These are phyloP conservation scores for Orthonychiurus folsomi DNA, from an alignment of 2,888 invertebrate species.

Conservation along the genomic window DNA sequence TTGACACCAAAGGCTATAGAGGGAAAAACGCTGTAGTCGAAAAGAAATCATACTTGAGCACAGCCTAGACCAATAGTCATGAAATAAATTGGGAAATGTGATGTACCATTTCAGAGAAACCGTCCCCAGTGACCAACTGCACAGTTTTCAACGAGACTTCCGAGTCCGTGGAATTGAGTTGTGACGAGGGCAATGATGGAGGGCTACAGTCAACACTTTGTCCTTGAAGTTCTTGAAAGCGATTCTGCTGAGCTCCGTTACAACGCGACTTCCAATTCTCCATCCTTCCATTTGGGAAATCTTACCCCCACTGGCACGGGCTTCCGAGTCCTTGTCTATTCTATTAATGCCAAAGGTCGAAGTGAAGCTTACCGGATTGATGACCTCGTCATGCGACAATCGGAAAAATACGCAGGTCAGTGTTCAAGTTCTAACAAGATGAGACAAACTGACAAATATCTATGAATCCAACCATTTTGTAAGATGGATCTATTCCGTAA, in stretches of 20 bases:
- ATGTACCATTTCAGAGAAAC: constrained; percentile 60
- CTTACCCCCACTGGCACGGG: constrained; percentile 38
- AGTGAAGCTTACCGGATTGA: constrained; percentile 39
- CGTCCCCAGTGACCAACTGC: constrained; percentile 76
- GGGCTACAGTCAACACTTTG: constrained; percentile 77
- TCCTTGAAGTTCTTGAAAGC: constrained; percentile 52
- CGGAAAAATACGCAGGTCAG: constrained; percentile 38
- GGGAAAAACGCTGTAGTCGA: too few species aligned
- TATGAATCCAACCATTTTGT: background rate
- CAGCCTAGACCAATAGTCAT: too few species aligned
- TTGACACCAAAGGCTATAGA: too few species aligned
- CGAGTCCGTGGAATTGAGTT: constrained; percentile 70
- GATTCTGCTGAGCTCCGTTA: constrained; percentile 37
- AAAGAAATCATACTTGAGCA: too few species aligned
- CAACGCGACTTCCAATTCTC: constrained; percentile 37
- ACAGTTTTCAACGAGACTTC: constrained; percentile 74
- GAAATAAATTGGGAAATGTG: too few species aligned
- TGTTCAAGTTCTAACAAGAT: background rate
- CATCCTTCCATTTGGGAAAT: constrained; percentile 40
- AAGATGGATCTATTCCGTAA: background rate
- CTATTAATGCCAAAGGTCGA: constrained; percentile 39
- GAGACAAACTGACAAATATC: background rate
- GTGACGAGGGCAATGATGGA: constrained; percentile 76
- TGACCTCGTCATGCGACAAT: constrained; percentile 38
- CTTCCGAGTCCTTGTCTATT: constrained; percentile 38